Percentiles rank a stretch among this genome's conserved stretches.
Conservation (phyloP, 2,797 vertebrate genomes). For the Syndactyla subalaris region DNA sequence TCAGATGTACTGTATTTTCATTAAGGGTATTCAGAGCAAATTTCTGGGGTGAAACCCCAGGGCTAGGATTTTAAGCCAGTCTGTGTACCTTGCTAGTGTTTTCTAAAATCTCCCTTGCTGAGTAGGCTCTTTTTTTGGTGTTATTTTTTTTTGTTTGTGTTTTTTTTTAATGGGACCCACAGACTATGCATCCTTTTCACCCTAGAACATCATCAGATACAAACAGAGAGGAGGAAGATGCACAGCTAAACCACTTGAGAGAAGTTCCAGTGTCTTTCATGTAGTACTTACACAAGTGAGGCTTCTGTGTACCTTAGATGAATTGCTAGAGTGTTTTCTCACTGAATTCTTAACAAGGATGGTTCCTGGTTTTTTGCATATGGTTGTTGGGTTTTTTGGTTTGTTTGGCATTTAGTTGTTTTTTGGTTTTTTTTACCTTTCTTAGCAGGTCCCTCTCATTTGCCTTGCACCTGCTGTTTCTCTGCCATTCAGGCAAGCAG, state of each 20-base stretch:
- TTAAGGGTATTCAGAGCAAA: neutral
- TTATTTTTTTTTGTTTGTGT: neutral
- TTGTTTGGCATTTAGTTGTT: neutral
- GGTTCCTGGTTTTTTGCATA: neutral
- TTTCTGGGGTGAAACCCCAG: neutral
- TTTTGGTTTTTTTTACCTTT: neutral
- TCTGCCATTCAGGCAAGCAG: slow-evolving; percentile 15
- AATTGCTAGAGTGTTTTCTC: slow-evolving; percentile 2
- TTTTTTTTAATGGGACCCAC: neutral
- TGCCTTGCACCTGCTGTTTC: slow-evolving; percentile 48
- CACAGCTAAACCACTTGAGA: neutral
- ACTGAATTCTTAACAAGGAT: slow-evolving; percentile 10
- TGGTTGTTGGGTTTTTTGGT: neutral
- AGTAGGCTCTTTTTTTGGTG: neutral
- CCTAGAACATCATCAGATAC: neutral
- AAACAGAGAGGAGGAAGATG: neutral
- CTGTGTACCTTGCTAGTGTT: neutral
- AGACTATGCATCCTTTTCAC: neutral
- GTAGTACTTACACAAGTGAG: neutral
- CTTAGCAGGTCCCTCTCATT: neutral
- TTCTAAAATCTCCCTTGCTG: neutral
- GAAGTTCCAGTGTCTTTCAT: neutral
- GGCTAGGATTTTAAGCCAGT: neutral
- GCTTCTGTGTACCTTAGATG: neutral
- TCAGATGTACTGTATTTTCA: neutral